A percentile compares a stretch with the other conserved stretches of the same genome.
Evolutionary conservation across 2,113 vertebrate species (phyloP).

Genomic region (Herpailurus yagouaroundi): DNA sequence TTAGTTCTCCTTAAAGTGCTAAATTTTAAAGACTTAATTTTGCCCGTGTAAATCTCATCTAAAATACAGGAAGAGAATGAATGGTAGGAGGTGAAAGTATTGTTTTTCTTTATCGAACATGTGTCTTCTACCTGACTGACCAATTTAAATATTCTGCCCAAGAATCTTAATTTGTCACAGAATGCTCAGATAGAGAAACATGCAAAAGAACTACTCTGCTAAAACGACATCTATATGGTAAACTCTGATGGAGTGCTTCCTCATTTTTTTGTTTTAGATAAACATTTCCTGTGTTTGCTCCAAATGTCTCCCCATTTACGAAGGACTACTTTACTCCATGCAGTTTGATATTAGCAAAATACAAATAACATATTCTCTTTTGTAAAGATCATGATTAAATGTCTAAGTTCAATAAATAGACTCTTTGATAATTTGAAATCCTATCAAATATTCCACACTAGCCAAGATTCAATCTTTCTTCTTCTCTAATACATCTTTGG

Average conservation of each 20-base stretch:
- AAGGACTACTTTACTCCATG: conserved; percentile 80
- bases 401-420: conserved; percentile 87
- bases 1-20: conserved; percentile 59
- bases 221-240: neutral
- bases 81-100: neutral
- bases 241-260: neutral
- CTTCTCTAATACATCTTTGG: conserved; percentile 87
- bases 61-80: conserved; percentile 45
- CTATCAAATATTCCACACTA: conserved; percentile 62
- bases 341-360: conserved; percentile 79
- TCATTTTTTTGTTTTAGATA: conserved; percentile 36
- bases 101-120: conserved; percentile 26
- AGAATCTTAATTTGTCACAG: neutral
- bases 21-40: conserved; percentile 59
- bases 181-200: conserved; percentile 52
- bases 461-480: conserved; percentile 85
- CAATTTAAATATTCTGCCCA: conserved; percentile 51
- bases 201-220: conserved; percentile 40
- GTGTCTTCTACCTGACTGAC: conserved; percentile 36
- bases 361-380: conserved; percentile 78
- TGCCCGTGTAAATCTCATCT: conserved; percentile 57
- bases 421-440: conserved; percentile 77
- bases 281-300: neutral
- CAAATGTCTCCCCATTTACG: conserved; percentile 33
- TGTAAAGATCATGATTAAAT: conserved; percentile 81